Percentiles rank a stretch among this genome's conserved stretches.
Conservation (phyloP, 2,888 invertebrate species). For the Diaperis boleti region DNA sequence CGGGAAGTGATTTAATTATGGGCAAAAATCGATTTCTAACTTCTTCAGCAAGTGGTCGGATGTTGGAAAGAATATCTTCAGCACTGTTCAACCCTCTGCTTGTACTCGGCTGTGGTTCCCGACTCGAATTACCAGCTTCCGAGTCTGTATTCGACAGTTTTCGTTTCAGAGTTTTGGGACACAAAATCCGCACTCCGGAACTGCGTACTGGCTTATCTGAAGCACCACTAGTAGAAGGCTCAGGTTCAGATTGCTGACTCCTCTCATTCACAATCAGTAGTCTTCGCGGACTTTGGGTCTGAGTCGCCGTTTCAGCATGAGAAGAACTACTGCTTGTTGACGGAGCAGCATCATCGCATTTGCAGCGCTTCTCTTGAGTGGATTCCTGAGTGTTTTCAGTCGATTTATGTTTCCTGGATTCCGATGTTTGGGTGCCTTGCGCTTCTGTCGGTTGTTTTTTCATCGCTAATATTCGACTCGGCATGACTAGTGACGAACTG, state of each 20-base stretch:
- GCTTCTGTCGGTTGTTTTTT: constrained; percentile 49
- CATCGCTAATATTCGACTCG: constrained; percentile 54
- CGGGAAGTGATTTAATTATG: constrained; percentile 56
- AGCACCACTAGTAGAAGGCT: constrained; percentile 22
- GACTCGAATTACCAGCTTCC: constrained; percentile 6
- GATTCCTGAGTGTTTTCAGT: constrained; percentile 24
- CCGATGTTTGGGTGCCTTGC: constrained; percentile 53
- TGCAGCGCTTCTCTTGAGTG: constrained; percentile 38
- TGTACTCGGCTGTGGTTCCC: constrained; percentile 38
- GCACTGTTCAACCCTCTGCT: constrained; percentile 21
- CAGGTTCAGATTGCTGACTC: constrained; percentile 4
- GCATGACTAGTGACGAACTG: constrained; percentile 50
- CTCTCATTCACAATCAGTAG: constrained; percentile 35
- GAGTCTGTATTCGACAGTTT: not conserved
- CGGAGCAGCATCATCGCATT: constrained; percentile 13
- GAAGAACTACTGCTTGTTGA: constrained; percentile 4
- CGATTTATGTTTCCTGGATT: constrained; percentile 55
- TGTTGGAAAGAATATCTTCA: constrained; percentile 47
- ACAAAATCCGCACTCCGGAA: constrained; percentile 35
- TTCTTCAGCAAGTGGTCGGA: constrained; percentile 55
- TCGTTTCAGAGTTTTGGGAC: constrained; percentile 30
- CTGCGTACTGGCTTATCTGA: constrained; percentile 10
- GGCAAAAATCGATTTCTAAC: constrained; percentile 55
- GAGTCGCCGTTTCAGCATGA: constrained; percentile 45
- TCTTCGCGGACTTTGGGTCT: constrained; percentile 41